Conservation (phyloP, 2,797 vertebrate genomes). For the Phrynocephalus guinanensis region DNA sequence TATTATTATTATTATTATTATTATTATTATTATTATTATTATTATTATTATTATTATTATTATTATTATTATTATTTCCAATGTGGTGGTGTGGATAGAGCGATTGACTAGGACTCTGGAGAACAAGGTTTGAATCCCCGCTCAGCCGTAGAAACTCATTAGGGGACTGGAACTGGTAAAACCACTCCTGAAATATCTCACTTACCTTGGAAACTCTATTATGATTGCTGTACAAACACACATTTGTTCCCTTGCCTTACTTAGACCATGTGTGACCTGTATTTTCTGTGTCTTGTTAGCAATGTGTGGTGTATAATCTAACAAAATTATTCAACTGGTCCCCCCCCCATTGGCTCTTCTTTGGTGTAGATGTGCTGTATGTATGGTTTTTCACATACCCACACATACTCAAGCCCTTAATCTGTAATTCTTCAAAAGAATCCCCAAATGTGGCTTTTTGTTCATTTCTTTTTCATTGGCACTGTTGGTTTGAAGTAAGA, state of each 20-base stretch:
- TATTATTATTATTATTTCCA: too few species aligned
- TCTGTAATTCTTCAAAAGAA: not conserved
- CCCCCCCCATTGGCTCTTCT: slow-evolving; percentile 6
- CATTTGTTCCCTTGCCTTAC: slow-evolving; percentile 33
- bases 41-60: too few species aligned
- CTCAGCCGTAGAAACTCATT: too few species aligned
- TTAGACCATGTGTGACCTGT: slow-evolving; percentile 39
- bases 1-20: too few species aligned
- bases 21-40: too few species aligned
- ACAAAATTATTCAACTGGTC: slow-evolving; percentile 36
- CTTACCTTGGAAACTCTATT: too few species aligned
- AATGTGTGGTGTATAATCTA: slow-evolving; percentile 29
- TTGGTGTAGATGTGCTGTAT: not conserved
- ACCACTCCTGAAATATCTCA: too few species aligned
- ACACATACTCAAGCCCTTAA: not conserved
- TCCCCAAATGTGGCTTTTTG: not conserved
- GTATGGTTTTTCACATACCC: not conserved
- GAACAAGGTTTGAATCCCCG: too few species aligned
- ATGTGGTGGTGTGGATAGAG: too few species aligned
- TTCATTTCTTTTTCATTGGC: not conserved
- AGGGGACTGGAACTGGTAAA: too few species aligned
- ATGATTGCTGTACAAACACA: not conserved
- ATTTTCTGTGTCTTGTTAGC: not conserved
- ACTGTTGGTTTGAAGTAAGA: not conserved
- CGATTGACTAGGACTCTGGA: too few species aligned